A percentile compares a stretch with the other conserved stretches of the same genome.
Conservation (phyloP, 1,140 invertebrate species). For the Oreohelix idahoensis region DNA sequence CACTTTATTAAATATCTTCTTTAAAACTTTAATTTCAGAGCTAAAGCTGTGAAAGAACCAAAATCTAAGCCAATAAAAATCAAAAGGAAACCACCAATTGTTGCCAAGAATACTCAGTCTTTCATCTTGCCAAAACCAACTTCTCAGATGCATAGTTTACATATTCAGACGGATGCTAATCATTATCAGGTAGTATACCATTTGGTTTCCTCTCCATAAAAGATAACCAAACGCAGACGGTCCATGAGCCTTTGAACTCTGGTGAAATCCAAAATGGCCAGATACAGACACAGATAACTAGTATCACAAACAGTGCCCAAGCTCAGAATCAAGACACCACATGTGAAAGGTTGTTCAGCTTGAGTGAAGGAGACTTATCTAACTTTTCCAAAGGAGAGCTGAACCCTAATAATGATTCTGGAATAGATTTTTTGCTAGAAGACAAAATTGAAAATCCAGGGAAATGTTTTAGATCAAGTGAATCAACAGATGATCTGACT, state of each 20-base stretch:
- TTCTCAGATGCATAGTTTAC: not conserved
- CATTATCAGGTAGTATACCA: not conserved
- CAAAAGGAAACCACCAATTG: not conserved
- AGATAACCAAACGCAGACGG: constrained; percentile 23
- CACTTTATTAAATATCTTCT: not conserved
- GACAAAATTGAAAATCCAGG: not conserved
- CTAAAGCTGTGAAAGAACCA: not conserved
- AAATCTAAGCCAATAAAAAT: not conserved
- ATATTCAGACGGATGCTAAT: constrained; percentile 10
- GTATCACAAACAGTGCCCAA: not conserved
- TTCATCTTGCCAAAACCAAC: constrained; percentile 9
- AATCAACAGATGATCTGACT: constrained; percentile 4
- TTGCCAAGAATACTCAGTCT: not conserved
- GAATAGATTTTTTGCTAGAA: not conserved
- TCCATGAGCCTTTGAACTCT: not conserved
- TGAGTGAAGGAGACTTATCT: not conserved
- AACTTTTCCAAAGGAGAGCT: not conserved
- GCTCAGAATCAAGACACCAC: constrained; percentile 6
- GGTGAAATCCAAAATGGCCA: not conserved
- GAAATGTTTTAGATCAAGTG: not conserved
- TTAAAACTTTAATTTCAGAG: not conserved
- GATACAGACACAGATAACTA: not conserved
- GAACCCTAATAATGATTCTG: not conserved
- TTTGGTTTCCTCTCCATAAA: not conserved
- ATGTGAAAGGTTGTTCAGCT: not conserved